A percentile compares a stretch with the other conserved stretches of the same genome.
These are phyloP conservation scores for Aproaerema taeniolella DNA, from an alignment of 2,888 invertebrate genomes.

Conservation along the genomic window DNA sequence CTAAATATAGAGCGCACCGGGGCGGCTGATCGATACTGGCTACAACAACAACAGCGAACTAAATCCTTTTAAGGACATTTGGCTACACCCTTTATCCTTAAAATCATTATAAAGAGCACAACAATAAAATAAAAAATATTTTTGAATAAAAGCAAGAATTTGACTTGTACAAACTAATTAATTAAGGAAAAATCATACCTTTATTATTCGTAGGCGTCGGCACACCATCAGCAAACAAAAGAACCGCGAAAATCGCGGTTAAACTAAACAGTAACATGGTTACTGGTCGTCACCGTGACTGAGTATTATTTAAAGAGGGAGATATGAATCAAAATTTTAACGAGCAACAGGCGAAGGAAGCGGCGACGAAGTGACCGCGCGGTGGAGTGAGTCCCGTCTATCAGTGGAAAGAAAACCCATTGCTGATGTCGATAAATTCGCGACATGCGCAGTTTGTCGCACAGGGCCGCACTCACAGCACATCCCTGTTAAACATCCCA, in stretches of 20 bases:
- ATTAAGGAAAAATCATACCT: constrained; percentile 42
- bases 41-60: too few species aligned
- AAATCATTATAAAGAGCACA: not conserved
- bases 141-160: constrained; percentile 6
- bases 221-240: constrained; percentile 47
- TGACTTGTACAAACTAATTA: too few species aligned
- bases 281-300: constrained; percentile 28
- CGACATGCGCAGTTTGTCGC: constrained; percentile 66
- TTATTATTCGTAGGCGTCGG: constrained; percentile 62
- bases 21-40: constrained; percentile 51
- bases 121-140: constrained; percentile 4
- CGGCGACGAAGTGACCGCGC: constrained; percentile 50
- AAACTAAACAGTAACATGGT: constrained; percentile 58
- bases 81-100: too few species aligned
- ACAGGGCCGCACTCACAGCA: constrained; percentile 44
- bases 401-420: constrained; percentile 47
- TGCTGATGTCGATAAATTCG: constrained; percentile 69
- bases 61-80: too few species aligned
- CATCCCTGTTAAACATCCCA: not conserved
- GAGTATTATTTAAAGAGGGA: too few species aligned
- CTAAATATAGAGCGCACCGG: constrained; percentile 62
- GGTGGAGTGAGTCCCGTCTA: constrained; percentile 58
- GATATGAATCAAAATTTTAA: constrained; percentile 24
- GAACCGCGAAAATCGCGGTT: constrained; percentile 66
- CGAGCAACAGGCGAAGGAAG: constrained; percentile 30